Evolutionary conservation across 2,113 vertebrate genomes (phyloP).

Genomic region (Irena cyanogastra): DNA sequence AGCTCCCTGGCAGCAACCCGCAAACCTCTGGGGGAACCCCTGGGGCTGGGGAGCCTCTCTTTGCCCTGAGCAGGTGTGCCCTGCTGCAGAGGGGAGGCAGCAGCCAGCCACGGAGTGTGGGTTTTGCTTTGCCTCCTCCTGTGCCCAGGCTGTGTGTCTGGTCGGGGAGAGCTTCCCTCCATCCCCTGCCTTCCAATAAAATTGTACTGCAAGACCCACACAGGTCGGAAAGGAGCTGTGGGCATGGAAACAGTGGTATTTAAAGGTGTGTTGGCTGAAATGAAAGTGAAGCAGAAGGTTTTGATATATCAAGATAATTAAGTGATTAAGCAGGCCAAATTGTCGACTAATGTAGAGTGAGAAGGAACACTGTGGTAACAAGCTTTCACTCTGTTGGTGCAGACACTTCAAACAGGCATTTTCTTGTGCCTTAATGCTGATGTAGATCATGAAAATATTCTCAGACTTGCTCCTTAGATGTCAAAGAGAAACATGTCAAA

Average conservation of each 20-base stretch:
- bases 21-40: fast-evolving
- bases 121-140: not conserved
- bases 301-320: not conserved
- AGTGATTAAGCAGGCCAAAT: not conserved
- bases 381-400: not conserved
- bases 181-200: not conserved
- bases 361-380: not conserved
- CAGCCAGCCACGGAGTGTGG: not conserved
- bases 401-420: not conserved
- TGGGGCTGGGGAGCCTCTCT: not conserved
- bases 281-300: not conserved
- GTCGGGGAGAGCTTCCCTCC: not conserved
- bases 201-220: not conserved
- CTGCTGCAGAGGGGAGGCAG: not conserved
- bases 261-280: not conserved
- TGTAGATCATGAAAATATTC: not conserved
- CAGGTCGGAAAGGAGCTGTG: fast-evolving
- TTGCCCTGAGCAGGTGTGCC: not conserved
- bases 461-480: not conserved
- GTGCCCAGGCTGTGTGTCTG: fast-evolving
- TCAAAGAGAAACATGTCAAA: not conserved
- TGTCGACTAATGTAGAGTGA: not conserved
- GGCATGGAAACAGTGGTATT: not conserved
- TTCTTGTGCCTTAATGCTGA: not conserved
- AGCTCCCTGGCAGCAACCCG: not conserved